Conservation (phyloP, 2,113 vertebrate genomes). For the Oxyura jamaicensis region DNA sequence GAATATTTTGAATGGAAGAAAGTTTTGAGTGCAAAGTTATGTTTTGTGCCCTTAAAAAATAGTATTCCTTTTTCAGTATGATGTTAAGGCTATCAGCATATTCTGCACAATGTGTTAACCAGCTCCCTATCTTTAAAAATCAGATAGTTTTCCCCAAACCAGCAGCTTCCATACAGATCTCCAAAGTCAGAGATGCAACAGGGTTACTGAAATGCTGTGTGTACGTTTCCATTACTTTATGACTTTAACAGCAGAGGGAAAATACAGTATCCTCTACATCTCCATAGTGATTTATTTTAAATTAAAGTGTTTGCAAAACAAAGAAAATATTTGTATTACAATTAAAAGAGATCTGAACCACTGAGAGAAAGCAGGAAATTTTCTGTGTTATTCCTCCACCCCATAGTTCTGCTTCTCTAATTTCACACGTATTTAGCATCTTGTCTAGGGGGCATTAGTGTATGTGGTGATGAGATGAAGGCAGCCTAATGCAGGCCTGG, state of each 20-base stretch:
- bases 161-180: not conserved
- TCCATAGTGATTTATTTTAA: not conserved
- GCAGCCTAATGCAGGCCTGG: conserved; percentile 75
- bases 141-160: not conserved
- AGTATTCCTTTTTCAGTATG: not conserved
- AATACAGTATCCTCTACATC: fast-evolving
- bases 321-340: not conserved
- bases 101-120: not conserved
- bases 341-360: not conserved
- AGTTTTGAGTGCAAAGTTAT: not conserved
- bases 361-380: not conserved
- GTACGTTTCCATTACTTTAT: not conserved
- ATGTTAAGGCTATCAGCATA: not conserved
- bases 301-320: fast-evolving
- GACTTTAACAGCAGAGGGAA: not conserved
- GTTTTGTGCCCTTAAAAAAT: not conserved
- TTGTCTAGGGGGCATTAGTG: conserved; percentile 57
- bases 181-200: not conserved
- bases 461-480: conserved; percentile 66
- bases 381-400: not conserved
- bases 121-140: not conserved
- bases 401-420: conserved; percentile 37
- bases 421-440: conserved; percentile 59
- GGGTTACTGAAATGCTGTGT: not conserved
- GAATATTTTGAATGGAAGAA: not conserved